Conservation (phyloP, 2,888 invertebrate genomes). For the Megastigmus dorsalis region DNA sequence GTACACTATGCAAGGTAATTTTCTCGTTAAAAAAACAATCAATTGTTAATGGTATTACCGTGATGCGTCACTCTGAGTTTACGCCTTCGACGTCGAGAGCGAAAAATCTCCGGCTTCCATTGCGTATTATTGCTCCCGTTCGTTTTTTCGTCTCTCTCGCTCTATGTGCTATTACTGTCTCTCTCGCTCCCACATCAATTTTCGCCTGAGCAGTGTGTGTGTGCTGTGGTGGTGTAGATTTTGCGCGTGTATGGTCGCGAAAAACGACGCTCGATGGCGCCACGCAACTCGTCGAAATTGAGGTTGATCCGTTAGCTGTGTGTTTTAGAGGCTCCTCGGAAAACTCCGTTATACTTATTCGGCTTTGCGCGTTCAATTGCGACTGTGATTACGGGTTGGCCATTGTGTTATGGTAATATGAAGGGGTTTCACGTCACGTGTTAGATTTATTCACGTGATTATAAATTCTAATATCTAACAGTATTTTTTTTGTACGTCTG, state of each 20-base stretch:
- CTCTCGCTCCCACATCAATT: neutral
- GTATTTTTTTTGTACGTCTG: too few species aligned
- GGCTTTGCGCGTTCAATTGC: neutral
- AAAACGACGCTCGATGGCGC: conserved; percentile 29
- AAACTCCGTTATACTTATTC: conserved; percentile 2
- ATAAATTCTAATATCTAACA: neutral
- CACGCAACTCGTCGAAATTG: neutral
- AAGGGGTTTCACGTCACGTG: too few species aligned
- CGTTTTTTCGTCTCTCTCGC: neutral
- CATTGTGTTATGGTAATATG: neutral
- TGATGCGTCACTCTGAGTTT: conserved; percentile 9
- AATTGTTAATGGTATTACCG: conserved; percentile 24
- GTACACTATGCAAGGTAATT: neutral
- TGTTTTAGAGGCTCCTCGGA: neutral
- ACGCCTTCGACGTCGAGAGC: conserved; percentile 3
- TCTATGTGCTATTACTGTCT: neutral
- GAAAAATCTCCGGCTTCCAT: conserved; percentile 46
- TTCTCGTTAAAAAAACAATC: neutral
- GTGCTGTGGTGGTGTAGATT: neutral
- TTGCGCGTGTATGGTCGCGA: too few species aligned
- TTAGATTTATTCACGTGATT: too few species aligned
- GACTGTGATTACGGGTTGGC: neutral
- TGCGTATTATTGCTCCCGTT: conserved; percentile 33
- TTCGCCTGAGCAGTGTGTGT: neutral
- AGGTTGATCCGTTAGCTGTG: conserved; percentile 6